A percentile compares a stretch with the other conserved stretches of the same genome.
Conservation (phyloP, 2,113 vertebrate genomes). For the Mus pahari region DNA sequence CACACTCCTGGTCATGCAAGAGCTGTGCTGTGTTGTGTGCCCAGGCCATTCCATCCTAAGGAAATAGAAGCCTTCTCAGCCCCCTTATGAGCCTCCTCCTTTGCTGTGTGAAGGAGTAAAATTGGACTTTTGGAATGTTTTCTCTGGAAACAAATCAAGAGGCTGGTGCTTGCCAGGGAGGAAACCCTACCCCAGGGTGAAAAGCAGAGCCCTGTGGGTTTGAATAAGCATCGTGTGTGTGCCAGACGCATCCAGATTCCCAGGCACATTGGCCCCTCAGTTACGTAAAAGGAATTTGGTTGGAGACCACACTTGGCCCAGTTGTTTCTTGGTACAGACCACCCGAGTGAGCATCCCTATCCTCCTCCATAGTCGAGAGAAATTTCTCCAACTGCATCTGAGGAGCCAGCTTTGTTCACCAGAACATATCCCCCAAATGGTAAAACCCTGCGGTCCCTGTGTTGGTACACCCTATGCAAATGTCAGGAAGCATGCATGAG, state of each 20-base stretch:
- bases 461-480: accelerated
- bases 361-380: not conserved
- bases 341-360: not conserved
- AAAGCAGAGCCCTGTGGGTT: conserved; percentile 2
- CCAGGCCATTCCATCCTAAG: not conserved
- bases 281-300: not conserved
- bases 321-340: not conserved
- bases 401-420: not conserved
- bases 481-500: not conserved
- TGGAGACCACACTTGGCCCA: not conserved
- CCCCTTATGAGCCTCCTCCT: not conserved
- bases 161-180: not conserved
- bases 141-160: conserved; percentile 55
- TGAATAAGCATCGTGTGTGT: conserved; percentile 23
- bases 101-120: not conserved
- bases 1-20: not conserved
- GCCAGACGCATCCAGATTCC: not conserved
- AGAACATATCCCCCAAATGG: not conserved
- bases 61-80: not conserved
- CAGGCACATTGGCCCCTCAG: not conserved
- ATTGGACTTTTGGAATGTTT: conserved; percentile 55
- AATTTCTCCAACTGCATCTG: not conserved
- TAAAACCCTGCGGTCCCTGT: not conserved
- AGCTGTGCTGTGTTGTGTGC: not conserved
- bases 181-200: conserved; percentile 31